A percentile compares a stretch with the other conserved stretches of the same genome.
These are phyloP conservation scores for Strigamia crassipes DNA, from an alignment of 2,888 invertebrate species.

Conservation along the genomic window DNA sequence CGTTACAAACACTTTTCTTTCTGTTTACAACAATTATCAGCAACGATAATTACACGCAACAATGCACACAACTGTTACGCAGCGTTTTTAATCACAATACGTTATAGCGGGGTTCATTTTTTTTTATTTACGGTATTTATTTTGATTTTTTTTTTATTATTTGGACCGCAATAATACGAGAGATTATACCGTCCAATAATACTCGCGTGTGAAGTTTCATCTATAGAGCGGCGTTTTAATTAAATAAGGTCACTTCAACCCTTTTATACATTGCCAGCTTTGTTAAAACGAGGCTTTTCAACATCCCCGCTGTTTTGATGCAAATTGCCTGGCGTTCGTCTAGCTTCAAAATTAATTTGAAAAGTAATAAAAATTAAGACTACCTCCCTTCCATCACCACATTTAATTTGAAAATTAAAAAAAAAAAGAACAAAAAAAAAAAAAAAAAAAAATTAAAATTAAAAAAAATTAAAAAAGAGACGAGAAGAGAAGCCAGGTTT, in stretches of 20 bases:
- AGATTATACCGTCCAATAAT: not conserved
- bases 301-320: constrained; percentile 25
- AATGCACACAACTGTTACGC: not conserved
- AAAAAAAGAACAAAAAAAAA: not conserved
- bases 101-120: not conserved
- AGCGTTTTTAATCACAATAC: not conserved
- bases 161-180: not conserved
- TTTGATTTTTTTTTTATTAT: not conserved
- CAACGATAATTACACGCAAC: not conserved
- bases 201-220: not conserved
- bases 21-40: not conserved
- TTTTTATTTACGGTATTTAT: not conserved
- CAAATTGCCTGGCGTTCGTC: constrained; percentile 30
- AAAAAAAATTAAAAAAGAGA: too few species aligned
- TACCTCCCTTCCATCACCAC: constrained; percentile 14
- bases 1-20: not conserved
- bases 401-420: constrained; percentile 33
- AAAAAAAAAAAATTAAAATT: too few species aligned
- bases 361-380: constrained; percentile 33
- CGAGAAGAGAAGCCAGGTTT: not conserved
- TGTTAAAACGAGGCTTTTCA: not conserved
- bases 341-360: constrained; percentile 36
- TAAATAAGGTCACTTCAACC: constrained; percentile 24
- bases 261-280: not conserved
- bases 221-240: not conserved